These are phyloP conservation scores for Lophius americanus DNA, from an alignment of 2,797 vertebrate species.

Conservation along the genomic window DNA sequence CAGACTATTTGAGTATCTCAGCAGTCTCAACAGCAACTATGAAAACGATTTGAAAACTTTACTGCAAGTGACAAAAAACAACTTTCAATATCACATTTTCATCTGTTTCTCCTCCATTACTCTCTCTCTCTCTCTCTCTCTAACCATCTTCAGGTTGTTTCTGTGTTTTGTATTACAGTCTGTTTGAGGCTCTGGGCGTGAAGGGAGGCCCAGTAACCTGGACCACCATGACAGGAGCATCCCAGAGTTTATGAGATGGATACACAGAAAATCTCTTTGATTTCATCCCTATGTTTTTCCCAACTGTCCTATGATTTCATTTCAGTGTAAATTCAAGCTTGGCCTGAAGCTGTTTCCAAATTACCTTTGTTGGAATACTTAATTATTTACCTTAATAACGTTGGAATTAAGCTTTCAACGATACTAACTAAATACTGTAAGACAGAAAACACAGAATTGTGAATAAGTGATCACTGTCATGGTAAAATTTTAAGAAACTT, in stretches of 20 bases:
- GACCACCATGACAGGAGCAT: slow-evolving; percentile 83
- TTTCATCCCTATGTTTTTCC: slow-evolving; percentile 87
- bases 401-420: not conserved
- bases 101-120: not conserved
- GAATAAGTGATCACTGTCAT: too few relatives aligned
- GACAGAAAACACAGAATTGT: too few relatives aligned
- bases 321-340: slow-evolving; percentile 37
- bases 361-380: not conserved
- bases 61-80: not conserved
- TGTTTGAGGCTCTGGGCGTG: slow-evolving; percentile 64
- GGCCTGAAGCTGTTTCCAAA: not conserved
- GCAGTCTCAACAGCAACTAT: not conserved
- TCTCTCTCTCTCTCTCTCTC: slow-evolving; percentile 1
- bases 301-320: slow-evolving; percentile 66
- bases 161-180: slow-evolving; percentile 76
- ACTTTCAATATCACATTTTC: not conserved
- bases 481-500: too few relatives aligned
- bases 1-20: slow-evolving; percentile 54
- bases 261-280: slow-evolving; percentile 87
- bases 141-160: not conserved
- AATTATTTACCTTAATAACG: not conserved
- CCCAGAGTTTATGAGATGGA: slow-evolving; percentile 87
- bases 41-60: not conserved
- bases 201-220: slow-evolving; percentile 51
- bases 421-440: not conserved